Conservation (phyloP, 2,797 vertebrate genomes). For the Hydrocynus forskahlii region DNA sequence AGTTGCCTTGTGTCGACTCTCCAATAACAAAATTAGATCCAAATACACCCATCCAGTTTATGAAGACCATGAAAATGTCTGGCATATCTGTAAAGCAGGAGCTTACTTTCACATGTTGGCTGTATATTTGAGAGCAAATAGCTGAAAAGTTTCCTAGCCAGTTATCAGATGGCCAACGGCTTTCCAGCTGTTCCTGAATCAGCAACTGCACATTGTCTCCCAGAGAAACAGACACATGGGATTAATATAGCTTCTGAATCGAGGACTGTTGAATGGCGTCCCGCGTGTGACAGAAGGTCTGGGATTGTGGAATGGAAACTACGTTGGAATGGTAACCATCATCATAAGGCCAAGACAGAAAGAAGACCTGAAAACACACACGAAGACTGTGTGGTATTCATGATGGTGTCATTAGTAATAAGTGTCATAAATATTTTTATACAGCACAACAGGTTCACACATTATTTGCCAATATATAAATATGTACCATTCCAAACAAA, state of each 20-base stretch:
- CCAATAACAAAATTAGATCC: constrained; percentile 2
- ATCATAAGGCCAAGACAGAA: constrained; percentile 24
- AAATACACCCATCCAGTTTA: background rate
- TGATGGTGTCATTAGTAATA: constrained; percentile 54
- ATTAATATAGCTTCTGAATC: constrained; percentile 30
- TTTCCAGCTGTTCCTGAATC: constrained; percentile 20
- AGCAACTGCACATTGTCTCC: background rate
- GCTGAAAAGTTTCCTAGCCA: constrained; percentile 21
- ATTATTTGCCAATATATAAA: no score
- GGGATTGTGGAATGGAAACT: constrained; percentile 45
- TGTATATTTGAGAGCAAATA: constrained; percentile 15
- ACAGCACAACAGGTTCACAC: no score
- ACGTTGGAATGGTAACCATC: constrained; percentile 32
- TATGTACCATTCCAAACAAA: no score
- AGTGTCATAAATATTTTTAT: no score
- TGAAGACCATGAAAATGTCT: constrained; percentile 17
- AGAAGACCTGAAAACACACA: constrained; percentile 16
- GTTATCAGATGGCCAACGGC: constrained; percentile 18
- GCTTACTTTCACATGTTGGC: constrained; percentile 9
- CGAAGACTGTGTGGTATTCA: constrained; percentile 41
- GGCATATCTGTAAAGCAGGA: constrained; percentile 7
- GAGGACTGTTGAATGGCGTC: constrained; percentile 29
- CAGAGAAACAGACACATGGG: constrained; percentile 31
- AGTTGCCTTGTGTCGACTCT: background rate
- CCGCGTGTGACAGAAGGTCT: constrained; percentile 30